Conservation (phyloP, 2,888 invertebrate genomes). For the Caenorhabditis sp. region DNA sequence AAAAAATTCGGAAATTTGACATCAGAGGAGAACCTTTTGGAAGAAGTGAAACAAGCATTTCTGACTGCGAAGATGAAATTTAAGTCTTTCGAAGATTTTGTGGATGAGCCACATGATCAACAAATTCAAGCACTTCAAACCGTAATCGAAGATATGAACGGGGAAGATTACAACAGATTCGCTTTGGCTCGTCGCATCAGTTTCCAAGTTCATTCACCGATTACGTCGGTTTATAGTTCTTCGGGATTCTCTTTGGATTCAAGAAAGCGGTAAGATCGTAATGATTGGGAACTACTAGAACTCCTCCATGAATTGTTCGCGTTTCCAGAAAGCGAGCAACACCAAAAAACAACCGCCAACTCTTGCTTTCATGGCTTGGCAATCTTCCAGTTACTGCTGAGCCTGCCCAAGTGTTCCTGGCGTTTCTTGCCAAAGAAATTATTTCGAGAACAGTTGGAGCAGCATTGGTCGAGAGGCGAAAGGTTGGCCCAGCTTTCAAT, state of each 20-base stretch:
- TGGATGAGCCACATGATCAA: constrained; percentile 4
- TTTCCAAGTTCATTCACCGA: constrained; percentile 36
- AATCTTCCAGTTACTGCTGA: constrained; percentile 39
- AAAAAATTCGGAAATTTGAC: constrained; percentile 27
- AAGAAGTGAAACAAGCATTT: constrained; percentile 37
- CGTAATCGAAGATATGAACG: constrained; percentile 31
- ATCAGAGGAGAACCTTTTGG: constrained; percentile 25
- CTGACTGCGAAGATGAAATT: not conserved
- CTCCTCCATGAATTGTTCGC: too few relatives aligned
- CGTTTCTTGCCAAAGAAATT: constrained; percentile 53
- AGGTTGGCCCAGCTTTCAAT: not conserved
- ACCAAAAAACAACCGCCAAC: constrained; percentile 33
- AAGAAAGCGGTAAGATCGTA: not conserved
- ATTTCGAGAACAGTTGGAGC: constrained; percentile 33
- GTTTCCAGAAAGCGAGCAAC: constrained; percentile 16
- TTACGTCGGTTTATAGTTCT: not conserved
- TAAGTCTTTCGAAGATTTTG: not conserved
- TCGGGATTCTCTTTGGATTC: not conserved
- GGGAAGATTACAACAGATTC: constrained; percentile 28
- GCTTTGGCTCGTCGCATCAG: constrained; percentile 40
- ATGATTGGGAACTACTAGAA: too few relatives aligned
- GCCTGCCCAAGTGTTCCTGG: constrained; percentile 43
- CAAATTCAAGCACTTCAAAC: constrained; percentile 11
- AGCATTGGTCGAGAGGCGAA: constrained; percentile 25
- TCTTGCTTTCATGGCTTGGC: constrained; percentile 42